Evolutionary conservation across 2,888 invertebrate genomes (phyloP), one percentile per base, ranked within the genome.

Genomic region (Protodeltote pygarga): DNA sequence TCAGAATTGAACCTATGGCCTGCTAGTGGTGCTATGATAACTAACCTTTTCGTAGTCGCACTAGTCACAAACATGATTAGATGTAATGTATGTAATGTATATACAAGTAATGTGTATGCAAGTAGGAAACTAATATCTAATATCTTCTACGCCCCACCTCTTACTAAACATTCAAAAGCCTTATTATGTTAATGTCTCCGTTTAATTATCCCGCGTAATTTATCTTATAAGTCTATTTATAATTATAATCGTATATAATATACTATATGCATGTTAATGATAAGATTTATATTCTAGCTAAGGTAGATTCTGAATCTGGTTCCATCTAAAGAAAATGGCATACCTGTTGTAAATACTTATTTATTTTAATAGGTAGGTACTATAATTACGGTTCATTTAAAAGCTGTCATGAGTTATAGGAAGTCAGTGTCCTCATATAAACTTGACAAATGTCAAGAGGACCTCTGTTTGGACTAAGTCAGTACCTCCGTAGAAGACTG

Each of bases 141-240:
- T 27, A 61, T 62, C 47, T 52, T 33, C 40, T 15, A 13, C 3
- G 29, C 39, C 27, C 39, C 40, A 37, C 33, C 25, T 35, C 27
- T 40, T 37, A 37, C 33, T 23, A 14, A 24, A 37, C 32, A 48
- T 39, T 49, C 28, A 19, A 39, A 41, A 37, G 33, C 11, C 38
- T 11, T 57, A 35, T 39, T 49, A 50, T 54, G 44, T 38, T 58
- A 62, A 58, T 62, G n/a, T 32, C 25, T 21, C 14, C 5, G 23
- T 31, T 42, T 53, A 62, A 62, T 62, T 58, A 57, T 24, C 24
- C 11, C 33, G 24, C 19, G 44, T 48, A 27, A 35, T 38, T 35
- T 19, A 42, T 13, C 5, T 46, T 42, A 50, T 54, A 21, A 16
- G n/a, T n/a, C n/a, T n/a, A n/a, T n/a, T 19, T 4, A n/a, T 42